Evolutionary conservation across 2,113 vertebrate species (phyloP), one percentile per base, ranked within the genome.

Genomic region (Lepus americanus): DNA sequence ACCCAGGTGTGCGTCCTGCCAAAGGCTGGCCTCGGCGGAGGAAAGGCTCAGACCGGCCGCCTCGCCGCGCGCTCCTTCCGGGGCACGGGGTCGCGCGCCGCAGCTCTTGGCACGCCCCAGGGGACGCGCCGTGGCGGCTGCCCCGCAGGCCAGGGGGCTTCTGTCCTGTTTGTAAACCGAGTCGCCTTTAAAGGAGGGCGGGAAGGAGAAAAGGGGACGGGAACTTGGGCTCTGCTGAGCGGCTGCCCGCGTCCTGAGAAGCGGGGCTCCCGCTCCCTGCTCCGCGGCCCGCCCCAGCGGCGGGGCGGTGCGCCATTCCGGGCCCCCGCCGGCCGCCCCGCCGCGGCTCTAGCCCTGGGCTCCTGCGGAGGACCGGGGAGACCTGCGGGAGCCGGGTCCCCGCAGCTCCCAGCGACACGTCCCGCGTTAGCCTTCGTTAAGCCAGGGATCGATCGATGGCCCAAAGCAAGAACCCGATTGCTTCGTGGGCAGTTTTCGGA

Each of bases 1-100:
- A 97, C 98, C 67, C 96, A 98, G 19, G 92, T 98, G 97, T 98
- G 99, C 29, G 6, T 70, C 96, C 85, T 4, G 98, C 98, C 88
- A 98, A 98, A 6, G 8, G 36, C 33, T 36, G 9, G 98, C 98
- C 70, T 98, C 98, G 97, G 14, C 7, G 63, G 89, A 90, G 97
- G 96, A 64, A 53, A 97, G 98, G 97, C 94, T 98, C 97, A 0
- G 66, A 39, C 64, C 36, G 9, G 33, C n/a, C 59, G 25, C 33
- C 17, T 22, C 1, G 13, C 44, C 0, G 74, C 39, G 51, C 84
- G 72, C 77, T 83, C 59, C 33, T 76, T 39, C 10, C 3, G 1
- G 0, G 3, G 59, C 59, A 3, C 78, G 0, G 7, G 61, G 22
- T 51, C 22, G 76, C 63, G 66, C 69, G 55, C 86, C 20, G 36